Conservation (phyloP, 92 coral and sea anemone genomes). For the Phenganax subtilis region DNA sequence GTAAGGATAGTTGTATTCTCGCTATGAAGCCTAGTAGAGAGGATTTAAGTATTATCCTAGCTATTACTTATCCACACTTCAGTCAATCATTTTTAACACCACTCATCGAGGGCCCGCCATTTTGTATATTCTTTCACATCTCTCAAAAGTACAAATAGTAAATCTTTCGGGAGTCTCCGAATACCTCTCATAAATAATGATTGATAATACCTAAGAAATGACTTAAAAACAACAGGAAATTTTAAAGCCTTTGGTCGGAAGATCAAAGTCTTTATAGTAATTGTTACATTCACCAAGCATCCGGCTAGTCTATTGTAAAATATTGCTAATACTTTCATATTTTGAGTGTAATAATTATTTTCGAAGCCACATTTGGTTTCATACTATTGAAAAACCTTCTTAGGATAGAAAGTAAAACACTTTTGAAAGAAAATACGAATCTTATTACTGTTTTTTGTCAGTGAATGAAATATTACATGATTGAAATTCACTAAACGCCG, state of each 20-base stretch:
- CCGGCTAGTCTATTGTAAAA: too few species aligned
- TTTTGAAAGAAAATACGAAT: slow-evolving; percentile 22
- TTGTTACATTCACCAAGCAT: too few species aligned
- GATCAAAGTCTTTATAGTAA: too few species aligned
- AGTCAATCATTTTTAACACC: background rate
- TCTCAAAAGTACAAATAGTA: slow-evolving; percentile 11
- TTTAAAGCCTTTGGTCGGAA: too few species aligned
- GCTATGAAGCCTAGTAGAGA: too few species aligned
- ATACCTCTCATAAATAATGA: background rate
- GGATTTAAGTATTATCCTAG: too few species aligned
- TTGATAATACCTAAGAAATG: background rate
- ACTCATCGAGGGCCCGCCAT: background rate
- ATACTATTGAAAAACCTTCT: background rate
- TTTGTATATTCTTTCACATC: background rate
- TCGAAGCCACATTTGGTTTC: background rate
- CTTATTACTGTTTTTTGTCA: background rate
- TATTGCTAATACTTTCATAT: too few species aligned
- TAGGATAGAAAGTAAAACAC: background rate
- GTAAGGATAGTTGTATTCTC: too few species aligned
- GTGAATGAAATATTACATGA: slow-evolving; percentile 17
- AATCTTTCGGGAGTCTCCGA: background rate
- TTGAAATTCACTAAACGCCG: background rate
- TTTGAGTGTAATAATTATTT: too few species aligned
- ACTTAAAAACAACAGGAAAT: too few species aligned
- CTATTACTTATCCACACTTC: too few species aligned